Conservation (phyloP, 2,113 vertebrate genomes). For the Corythoichthys intestinalis region DNA sequence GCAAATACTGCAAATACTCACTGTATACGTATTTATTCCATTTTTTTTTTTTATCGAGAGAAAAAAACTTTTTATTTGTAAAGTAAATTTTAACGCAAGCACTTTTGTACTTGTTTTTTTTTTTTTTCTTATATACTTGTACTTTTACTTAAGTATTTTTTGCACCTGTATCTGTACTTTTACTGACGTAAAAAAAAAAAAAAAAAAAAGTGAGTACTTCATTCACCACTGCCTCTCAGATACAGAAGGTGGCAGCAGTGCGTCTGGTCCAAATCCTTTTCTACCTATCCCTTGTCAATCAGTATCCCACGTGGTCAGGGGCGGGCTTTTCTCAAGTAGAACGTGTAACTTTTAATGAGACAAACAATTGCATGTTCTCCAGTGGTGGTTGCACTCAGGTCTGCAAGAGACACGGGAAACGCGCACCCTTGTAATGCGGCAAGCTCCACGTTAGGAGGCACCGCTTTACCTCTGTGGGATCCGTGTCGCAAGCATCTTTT, state of each 20-base stretch:
- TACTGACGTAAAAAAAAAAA: too few relatives aligned
- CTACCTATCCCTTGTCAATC: conserved; percentile 44
- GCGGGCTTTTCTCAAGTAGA: conserved; percentile 47
- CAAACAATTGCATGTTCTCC: conserved; percentile 39
- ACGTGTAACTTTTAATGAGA: conserved; percentile 44
- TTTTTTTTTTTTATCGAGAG: too few relatives aligned
- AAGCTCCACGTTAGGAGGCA: conserved; percentile 22
- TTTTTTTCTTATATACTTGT: too few relatives aligned
- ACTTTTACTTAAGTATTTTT: too few relatives aligned
- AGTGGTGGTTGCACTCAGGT: conserved; percentile 15
- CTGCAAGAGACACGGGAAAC: background rate
- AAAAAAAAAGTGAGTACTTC: too few relatives aligned
- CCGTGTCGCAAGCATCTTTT: conserved; percentile 36
- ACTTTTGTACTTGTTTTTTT: too few relatives aligned
- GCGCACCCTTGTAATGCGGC: background rate
- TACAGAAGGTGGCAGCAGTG: conserved; percentile 44
- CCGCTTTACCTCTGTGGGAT: conserved; percentile 25
- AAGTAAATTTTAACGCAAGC: too few relatives aligned
- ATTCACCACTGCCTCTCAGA: rapidly evolving
- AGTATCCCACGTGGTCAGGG: conserved; percentile 66
- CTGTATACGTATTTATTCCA: too few relatives aligned
- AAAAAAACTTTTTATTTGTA: too few relatives aligned
- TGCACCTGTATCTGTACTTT: too few relatives aligned
- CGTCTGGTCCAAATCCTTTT: background rate
- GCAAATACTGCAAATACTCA: too few relatives aligned